Evolutionary conservation across 2,888 invertebrate species (phyloP).

Genomic region (Phytoseiulus persimilis): DNA sequence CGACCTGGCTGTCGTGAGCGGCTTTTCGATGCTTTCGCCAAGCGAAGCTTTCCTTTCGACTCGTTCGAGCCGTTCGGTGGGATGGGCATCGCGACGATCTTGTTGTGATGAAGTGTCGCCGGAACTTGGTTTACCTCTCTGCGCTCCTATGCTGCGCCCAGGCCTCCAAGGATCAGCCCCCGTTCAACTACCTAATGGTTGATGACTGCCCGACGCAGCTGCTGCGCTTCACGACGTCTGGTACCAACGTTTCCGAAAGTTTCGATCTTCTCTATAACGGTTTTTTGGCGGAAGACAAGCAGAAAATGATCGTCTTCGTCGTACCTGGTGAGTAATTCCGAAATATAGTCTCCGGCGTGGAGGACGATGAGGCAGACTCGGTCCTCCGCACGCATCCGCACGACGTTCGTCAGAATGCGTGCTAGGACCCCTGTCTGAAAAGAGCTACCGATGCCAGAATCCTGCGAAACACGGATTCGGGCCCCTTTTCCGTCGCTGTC

Average conservation of each 20-base stretch:
- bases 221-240: not conserved
- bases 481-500: too few species aligned
- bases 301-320: constrained; percentile 32
- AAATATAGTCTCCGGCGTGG: not conserved
- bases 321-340: constrained; percentile 13
- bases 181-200: constrained; percentile 35
- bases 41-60: not conserved
- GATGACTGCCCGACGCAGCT: constrained; percentile 32
- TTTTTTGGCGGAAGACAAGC: not conserved
- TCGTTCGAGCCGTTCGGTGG: not conserved
- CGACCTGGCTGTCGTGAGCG: constrained; percentile 5
- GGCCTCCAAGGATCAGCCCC: not conserved
- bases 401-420: too few species aligned
- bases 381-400: too few species aligned
- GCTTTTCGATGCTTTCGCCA: not conserved
- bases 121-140: not conserved
- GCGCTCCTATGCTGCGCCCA: not conserved
- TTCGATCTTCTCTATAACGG: not conserved
- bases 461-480: too few species aligned
- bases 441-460: too few species aligned
- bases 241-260: not conserved
- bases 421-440: too few species aligned
- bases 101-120: not conserved
- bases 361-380: too few species aligned
- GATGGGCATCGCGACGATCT: not conserved